These are phyloP conservation scores for Clarias gariepinus DNA, from an alignment of 2,113 vertebrate species.

Conservation along the genomic window DNA sequence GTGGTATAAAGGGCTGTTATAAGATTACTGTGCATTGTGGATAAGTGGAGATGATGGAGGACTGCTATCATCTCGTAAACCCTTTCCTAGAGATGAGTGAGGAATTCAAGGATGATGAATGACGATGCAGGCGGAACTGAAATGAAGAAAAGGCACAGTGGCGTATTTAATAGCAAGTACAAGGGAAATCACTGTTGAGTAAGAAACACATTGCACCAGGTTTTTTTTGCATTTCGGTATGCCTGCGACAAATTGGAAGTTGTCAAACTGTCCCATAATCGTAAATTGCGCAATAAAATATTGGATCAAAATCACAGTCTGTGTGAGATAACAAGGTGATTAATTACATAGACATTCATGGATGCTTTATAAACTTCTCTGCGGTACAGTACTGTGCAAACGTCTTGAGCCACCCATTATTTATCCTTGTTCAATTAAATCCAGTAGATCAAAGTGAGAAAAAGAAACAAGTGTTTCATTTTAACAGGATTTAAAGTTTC, in stretches of 20 bases:
- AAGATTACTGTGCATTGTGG: background rate
- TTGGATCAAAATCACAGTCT: background rate
- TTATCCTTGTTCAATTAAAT: no score
- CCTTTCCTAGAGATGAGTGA: constrained; percentile 6
- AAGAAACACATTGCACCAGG: background rate
- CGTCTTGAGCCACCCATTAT: no score
- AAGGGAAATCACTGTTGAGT: background rate
- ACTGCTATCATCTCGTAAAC: background rate
- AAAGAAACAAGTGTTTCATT: no score
- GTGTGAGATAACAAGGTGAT: background rate
- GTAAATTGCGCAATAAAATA: background rate
- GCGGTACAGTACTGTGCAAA: no score
- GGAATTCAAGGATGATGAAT: background rate
- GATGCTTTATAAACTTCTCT: no score
- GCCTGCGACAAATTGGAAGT: background rate
- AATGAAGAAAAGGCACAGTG: background rate
- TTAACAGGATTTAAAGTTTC: no score
- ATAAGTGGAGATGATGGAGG: constrained; percentile 19
- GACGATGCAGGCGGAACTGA: background rate
- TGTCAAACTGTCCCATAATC: background rate
- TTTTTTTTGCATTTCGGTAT: background rate
- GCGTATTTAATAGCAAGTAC: background rate
- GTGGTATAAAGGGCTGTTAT: constrained; percentile 9
- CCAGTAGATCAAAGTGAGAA: no score
- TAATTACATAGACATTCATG: no score